Percentiles rank a stretch among this genome's conserved stretches.
Conservation (phyloP, 2,113 vertebrate genomes). For the Perognathus longimembris region DNA sequence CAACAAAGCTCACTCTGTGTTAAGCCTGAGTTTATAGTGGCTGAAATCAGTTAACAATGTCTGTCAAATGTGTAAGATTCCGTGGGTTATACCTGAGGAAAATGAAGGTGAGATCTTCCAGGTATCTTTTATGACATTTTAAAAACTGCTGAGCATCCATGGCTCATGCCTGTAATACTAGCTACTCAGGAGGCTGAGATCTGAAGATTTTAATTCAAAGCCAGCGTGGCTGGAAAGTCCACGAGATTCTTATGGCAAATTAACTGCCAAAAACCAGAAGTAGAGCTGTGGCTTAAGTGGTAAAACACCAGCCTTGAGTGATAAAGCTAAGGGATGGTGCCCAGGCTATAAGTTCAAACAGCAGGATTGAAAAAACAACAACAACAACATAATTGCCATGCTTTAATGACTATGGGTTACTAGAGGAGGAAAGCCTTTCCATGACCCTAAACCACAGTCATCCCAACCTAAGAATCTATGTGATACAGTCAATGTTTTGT, state of each 20-base stretch:
- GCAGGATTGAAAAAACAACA: no score
- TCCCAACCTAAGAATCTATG: not conserved
- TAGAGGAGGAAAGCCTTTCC: not conserved
- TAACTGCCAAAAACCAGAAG: no score
- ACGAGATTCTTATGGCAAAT: no score
- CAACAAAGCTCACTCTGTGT: not conserved
- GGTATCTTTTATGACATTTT: not conserved
- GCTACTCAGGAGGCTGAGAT: no score
- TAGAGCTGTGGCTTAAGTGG: no score
- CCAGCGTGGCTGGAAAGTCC: no score
- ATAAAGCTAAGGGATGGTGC: no score
- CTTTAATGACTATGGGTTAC: not conserved
- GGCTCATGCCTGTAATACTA: not conserved
- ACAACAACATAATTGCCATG: not conserved
- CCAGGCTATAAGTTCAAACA: no score
- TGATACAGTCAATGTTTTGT: not conserved
- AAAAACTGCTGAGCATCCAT: conserved; percentile 12
- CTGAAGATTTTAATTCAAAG: no score
- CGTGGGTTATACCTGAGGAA: not conserved
- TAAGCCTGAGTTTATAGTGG: conserved; percentile 28
- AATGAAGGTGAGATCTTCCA: not conserved
- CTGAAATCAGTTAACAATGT: conserved; percentile 37
- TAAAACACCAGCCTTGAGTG: no score
- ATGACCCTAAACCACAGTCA: not conserved
- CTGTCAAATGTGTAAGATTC: not conserved